Percentiles rank a stretch among this genome's conserved stretches.
phyloP scores from a whole-genome alignment of 2,888 invertebrate genomes.

The Pheosia tremula region DNA sequence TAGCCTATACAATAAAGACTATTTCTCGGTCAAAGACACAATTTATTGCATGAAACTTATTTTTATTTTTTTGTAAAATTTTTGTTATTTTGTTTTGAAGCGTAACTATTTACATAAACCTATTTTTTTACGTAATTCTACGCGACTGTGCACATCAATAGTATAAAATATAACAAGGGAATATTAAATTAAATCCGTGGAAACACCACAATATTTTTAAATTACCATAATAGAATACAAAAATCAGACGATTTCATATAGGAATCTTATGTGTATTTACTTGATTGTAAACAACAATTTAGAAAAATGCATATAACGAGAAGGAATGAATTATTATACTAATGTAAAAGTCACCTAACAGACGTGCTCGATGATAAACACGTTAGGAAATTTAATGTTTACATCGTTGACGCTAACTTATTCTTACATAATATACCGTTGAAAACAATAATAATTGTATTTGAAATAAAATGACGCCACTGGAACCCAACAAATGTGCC shows the following conservation, averaged over 20 bases:
- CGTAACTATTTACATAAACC: constrained; percentile 77
- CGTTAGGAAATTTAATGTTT: constrained; percentile 27
- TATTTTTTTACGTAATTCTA: constrained; percentile 61
- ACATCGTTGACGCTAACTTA: constrained; percentile 35
- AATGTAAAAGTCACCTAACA: constrained; percentile 55
- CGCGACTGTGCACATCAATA: constrained; percentile 55
- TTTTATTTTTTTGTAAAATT: constrained; percentile 35
- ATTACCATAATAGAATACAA: constrained; percentile 51
- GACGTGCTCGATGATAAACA: constrained; percentile 34
- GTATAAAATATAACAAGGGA: constrained; percentile 50
- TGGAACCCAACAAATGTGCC: constrained; percentile 20
- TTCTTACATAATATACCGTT: constrained; percentile 24
- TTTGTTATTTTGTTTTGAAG: constrained; percentile 54
- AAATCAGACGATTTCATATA: constrained; percentile 49
- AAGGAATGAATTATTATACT: constrained; percentile 75
- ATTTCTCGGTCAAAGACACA: constrained; percentile 27
- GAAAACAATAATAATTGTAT: constrained; percentile 6
- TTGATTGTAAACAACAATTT: constrained; percentile 60
- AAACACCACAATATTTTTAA: constrained; percentile 58
- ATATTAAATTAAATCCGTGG: constrained; percentile 53
- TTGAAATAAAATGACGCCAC: constrained; percentile 33
- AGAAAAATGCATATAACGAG: constrained; percentile 66
- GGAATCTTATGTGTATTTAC: constrained; percentile 34
- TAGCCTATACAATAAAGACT: constrained; percentile 26
- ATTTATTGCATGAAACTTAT: constrained; percentile 47